Evolutionary conservation across 2,113 vertebrate species (phyloP), one percentile per base, ranked within the genome.

Genomic region (Aix galericulata): DNA sequence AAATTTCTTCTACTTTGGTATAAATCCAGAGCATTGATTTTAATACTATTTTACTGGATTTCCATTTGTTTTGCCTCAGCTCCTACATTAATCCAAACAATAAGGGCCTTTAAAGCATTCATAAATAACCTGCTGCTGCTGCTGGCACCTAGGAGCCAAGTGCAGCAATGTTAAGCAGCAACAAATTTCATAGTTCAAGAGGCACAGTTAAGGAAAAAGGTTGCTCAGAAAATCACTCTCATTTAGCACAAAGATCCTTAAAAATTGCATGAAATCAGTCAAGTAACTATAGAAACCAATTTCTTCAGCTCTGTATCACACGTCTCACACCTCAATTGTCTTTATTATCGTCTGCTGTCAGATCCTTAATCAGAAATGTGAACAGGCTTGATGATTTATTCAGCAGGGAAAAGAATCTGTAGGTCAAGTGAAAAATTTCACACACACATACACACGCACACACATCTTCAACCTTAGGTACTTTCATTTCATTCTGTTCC

Each of bases 401-500:
- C 98, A 98, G 97, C 95, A 98, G 97, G 97, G 97, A 97, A 98
- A 97, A 97, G 97, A 98, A 98, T 98, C 98, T 98, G 98, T 98
- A 98, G 98, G 98, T 98, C 98, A 98, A 98, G 98, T 98, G 97
- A 98, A 98, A 98, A 98, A 98, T 97, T 97, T 96, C 96, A 93
- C 91, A 97, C 97, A 96, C 91, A 93, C 96, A 95, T 85, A 93
- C 95, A 94, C 92, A 84, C 73, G 67, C 96, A 91, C 97, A 91
- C 97, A 92, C 78, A 89, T 96, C 98, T 97, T 97, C 97, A 98
- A 98, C 98, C 99, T 98, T 98, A 98, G 98, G 98, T 99, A 98
- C 98, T 98, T 99, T 99, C 98, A 99, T 99, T 99, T 99, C 98
- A 98, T 99, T 99, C 99, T 98, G 98, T 99, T 99, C 98, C 98